These are phyloP conservation scores for Drosophila neonasuta DNA, from an alignment of 2,888 invertebrate genomes.

Conservation along the genomic window DNA sequence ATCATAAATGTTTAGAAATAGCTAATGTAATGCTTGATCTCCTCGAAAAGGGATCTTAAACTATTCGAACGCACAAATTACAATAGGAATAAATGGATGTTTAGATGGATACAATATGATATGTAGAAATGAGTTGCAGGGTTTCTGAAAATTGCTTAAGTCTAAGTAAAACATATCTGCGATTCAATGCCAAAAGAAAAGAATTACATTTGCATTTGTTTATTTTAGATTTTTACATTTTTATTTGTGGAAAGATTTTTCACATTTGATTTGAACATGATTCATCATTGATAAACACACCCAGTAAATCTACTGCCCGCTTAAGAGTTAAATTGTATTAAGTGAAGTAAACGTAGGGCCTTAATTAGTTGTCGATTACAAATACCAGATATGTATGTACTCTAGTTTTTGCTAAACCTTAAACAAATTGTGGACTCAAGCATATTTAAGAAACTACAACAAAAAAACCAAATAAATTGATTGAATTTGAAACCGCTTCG, in stretches of 20 bases:
- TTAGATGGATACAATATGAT: constrained; percentile 1
- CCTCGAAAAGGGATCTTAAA: constrained; percentile 13
- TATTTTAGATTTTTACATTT: not conserved
- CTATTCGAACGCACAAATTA: constrained; percentile 23
- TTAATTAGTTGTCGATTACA: constrained; percentile 55
- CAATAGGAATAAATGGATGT: constrained; percentile 16
- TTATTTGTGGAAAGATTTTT: not conserved
- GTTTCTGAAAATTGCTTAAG: constrained; percentile 44
- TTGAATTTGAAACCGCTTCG: constrained; percentile 58
- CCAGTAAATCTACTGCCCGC: constrained; percentile 43
- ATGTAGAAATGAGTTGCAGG: constrained; percentile 43
- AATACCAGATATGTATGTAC: constrained; percentile 27
- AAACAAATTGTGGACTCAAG: constrained; percentile 67
- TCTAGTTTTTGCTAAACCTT: constrained; percentile 63
- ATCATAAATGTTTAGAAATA: constrained; percentile 36
- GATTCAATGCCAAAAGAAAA: constrained; percentile 48
- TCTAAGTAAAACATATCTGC: constrained; percentile 57
- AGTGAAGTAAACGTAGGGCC: constrained; percentile 36
- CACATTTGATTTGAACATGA: not conserved
- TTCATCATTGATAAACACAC: constrained; percentile 14
- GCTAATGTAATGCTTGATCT: constrained; percentile 37
- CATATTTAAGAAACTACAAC: constrained; percentile 56
- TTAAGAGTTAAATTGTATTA: constrained; percentile 12
- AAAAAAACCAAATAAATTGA: constrained; percentile 49
- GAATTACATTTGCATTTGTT: constrained; percentile 23